Conservation (phyloP, 1,140 invertebrate genomes). For the Ostrea denselamellosa region DNA sequence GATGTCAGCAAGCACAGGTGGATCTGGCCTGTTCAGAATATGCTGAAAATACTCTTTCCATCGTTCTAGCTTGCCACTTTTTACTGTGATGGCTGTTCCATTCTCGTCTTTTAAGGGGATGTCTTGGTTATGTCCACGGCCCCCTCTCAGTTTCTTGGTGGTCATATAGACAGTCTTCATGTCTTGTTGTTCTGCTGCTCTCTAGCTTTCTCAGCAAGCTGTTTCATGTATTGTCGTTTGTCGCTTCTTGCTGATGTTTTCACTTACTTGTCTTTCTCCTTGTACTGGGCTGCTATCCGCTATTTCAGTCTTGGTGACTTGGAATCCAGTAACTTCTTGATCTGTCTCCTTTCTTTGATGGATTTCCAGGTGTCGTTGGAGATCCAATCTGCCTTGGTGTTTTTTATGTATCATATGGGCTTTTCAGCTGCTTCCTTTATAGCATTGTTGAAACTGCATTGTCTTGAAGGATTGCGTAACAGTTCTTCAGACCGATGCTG, state of each 20-base stretch:
- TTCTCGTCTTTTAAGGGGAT: not conserved
- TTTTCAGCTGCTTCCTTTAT: not conserved
- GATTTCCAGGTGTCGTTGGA: conserved; percentile 45
- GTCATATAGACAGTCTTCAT: conserved; percentile 35
- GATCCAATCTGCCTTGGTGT: conserved; percentile 42
- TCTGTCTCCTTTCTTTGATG: conserved; percentile 41
- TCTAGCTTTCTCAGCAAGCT: conserved; percentile 37
- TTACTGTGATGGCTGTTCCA: not conserved
- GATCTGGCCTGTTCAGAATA: too few species aligned
- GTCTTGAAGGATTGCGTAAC: too few species aligned
- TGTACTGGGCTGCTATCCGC: not conserved
- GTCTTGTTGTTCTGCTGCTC: conserved; percentile 36
- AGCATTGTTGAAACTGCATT: too few species aligned
- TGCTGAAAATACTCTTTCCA: too few species aligned
- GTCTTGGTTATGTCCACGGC: not conserved
- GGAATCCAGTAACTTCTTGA: conserved; percentile 1
- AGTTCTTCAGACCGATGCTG: too few species aligned
- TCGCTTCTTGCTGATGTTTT: conserved; percentile 43
- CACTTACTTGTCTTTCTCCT: conserved; percentile 37
- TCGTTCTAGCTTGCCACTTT: too few species aligned
- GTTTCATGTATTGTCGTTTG: conserved; percentile 41
- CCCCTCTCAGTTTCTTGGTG: conserved; percentile 23
- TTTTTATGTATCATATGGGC: conserved; percentile 26
- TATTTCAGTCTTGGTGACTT: conserved; percentile 14
- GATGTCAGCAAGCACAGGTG: too few species aligned